Evolutionary conservation across 2,797 vertebrate genomes (phyloP), one percentile per base, ranked within the genome.

Genomic region (Manis crassicaudata): DNA sequence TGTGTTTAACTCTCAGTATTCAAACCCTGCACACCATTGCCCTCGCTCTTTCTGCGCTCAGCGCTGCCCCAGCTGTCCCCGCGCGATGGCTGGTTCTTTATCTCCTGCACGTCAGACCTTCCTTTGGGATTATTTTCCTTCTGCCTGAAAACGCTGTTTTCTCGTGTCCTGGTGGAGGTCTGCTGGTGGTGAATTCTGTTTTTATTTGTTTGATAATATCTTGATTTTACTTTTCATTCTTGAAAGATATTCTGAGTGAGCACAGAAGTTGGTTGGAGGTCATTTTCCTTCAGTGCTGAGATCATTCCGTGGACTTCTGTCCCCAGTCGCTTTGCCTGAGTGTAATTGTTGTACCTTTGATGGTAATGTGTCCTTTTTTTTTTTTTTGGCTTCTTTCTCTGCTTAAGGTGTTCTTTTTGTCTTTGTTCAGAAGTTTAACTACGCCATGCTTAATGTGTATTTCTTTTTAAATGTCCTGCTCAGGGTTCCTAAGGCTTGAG

Each of bases 241-340:
- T 20, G 23, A 75, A 65, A 50, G 77, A 21, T n/a, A 18, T 32
- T 75, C 46, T 25, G 35, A 32, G 37, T 37, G 54, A 20, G 9
- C 1, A 11, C 0, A 37, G 67, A 32, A 46, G 21, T 68, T 83
- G 60, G 17, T 7, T 17, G 65, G 65, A 40, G 40, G 46, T 40
- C 7, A 14, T 25, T 32, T 75, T 56, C 67, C 56, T 29, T 37
- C 18, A 14, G 58, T 20, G 2, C 32, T 29, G 43, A 11, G 3
- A 20, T 13, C 16, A 1, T 12, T 40, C 67, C 65, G 1, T 5
- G 0, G 4, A 23, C 32, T 25, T 65, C 58, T 14, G 6, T 56
- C 37, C 54, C 77, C 32, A 70, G 14, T 29, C 0, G 6, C 40
- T 58, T 67, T 37, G 37, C 46, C 1, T 13, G 17, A 56, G 50